Conservation (phyloP, 2,113 vertebrate genomes). For the Leucoraja erinaceus region DNA sequence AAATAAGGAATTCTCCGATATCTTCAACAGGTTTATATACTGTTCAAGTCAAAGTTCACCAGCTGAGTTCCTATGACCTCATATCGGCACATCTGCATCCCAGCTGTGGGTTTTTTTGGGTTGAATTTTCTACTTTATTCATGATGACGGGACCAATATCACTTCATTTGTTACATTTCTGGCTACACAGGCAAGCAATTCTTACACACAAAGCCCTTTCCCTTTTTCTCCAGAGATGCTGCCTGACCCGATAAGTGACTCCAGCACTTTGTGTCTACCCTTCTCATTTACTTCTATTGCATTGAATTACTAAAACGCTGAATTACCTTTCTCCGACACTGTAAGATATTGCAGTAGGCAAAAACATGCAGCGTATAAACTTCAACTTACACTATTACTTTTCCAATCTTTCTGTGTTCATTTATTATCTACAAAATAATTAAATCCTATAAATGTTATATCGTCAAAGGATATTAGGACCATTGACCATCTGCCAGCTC, state of each 20-base stretch:
- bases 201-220: not conserved
- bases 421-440: too few species aligned
- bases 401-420: not conserved
- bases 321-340: not conserved
- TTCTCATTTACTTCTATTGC: not conserved
- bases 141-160: not conserved
- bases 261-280: too few species aligned
- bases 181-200: not conserved
- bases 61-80: not conserved
- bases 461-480: too few species aligned
- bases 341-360: not conserved
- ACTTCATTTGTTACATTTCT: not conserved
- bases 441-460: too few species aligned
- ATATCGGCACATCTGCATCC: not conserved
- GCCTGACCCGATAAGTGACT: too few species aligned
- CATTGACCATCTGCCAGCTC: too few species aligned
- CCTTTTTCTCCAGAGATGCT: not conserved
- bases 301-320: not conserved
- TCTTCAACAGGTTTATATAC: not conserved
- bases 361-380: not conserved
- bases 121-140: conserved; percentile 6
- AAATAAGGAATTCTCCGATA: not conserved
- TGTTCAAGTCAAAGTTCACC: not conserved
- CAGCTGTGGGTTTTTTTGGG: not conserved
- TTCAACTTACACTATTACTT: not conserved